A percentile compares a stretch with the other conserved stretches of the same genome.
Evolutionary conservation across 2,797 vertebrate genomes (phyloP).

Genomic region (Periparus ater): DNA sequence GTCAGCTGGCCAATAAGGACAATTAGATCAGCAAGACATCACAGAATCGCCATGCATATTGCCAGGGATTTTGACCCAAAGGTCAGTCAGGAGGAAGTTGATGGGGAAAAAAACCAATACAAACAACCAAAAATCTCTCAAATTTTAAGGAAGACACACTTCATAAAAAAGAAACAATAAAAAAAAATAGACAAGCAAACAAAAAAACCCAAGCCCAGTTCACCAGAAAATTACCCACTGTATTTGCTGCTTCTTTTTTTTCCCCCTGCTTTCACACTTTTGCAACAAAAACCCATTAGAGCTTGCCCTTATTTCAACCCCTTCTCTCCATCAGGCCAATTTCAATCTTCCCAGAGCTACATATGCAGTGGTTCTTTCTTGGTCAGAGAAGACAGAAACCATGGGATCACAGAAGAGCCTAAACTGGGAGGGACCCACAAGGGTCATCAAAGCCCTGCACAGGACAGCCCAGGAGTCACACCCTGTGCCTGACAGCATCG

Average conservation of each 20-base stretch:
- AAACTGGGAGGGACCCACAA: fast-evolving
- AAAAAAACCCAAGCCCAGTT: neutral
- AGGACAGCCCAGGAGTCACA: neutral
- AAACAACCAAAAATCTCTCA: neutral
- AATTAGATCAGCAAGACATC: neutral
- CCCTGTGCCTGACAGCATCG: fast-evolving
- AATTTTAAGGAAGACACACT: neutral
- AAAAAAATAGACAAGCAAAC: neutral
- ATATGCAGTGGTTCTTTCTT: neutral
- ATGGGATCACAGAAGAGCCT: neutral
- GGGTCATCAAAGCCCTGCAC: neutral
- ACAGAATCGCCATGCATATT: neutral
- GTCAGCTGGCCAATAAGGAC: neutral
- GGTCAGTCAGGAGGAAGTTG: neutral
- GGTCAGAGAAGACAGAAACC: neutral
- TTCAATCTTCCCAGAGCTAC: neutral
- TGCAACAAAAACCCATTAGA: neutral
- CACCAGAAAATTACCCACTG: neutral
- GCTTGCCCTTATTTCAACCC: neutral
- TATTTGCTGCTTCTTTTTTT: neutral
- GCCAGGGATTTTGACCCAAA: neutral
- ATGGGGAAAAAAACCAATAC: neutral
- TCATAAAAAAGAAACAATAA: neutral
- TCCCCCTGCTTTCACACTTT: neutral
- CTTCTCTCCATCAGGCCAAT: neutral